Evolutionary conservation across 2,888 invertebrate genomes (phyloP), one percentile per base, ranked within the genome.

Genomic region (Acanthosoma haemorrhoidale): DNA sequence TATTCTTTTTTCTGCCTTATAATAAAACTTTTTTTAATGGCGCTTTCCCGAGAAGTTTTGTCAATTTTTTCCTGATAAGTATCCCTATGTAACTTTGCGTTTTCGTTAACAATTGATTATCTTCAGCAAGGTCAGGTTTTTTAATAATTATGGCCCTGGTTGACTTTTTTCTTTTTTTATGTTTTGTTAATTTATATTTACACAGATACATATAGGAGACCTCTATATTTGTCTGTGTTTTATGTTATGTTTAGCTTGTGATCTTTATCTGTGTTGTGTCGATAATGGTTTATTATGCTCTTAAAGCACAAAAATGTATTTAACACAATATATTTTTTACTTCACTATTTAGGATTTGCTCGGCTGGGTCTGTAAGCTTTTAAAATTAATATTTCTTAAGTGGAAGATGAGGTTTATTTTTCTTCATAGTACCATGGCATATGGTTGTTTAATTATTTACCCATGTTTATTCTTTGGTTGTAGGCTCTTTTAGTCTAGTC

Each of bases 61-160:
- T n/a, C n/a, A n/a, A 51, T 51, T 3, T 25, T 43, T 43, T 43
- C 43, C 43, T 43, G n/a, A 9, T 5, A 51, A 51, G n/a, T 25
- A 25, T 51, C 51, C 51, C 51, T 51, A 51, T 29, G 25, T 25
- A 51, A 51, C 51, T 51, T 51, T 51, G 51, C 51, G 51, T 51
- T 51, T 51, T 51, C 51, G 29, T n/a, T 25, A 51, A n/a, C 29
- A 25, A 51, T 5, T 25, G 43, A 25, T 51, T 25, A 51, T 25
- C n/a, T 51, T 18, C n/a, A 25, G 51, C n/a, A 51, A 51, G 51
- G 51, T 51, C 51, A 25, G 51, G 51, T 51, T 51, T 51, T 51
- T 11, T 25, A 51, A 51, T 18, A 25, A 21, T 51, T 51, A 51
- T 51, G 51, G 51, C 51, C 51, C 51, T 51, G 51, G 51, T 51